Conservation (phyloP, 1,140 invertebrate genomes). For the Muscidifurax raptorellus region DNA sequence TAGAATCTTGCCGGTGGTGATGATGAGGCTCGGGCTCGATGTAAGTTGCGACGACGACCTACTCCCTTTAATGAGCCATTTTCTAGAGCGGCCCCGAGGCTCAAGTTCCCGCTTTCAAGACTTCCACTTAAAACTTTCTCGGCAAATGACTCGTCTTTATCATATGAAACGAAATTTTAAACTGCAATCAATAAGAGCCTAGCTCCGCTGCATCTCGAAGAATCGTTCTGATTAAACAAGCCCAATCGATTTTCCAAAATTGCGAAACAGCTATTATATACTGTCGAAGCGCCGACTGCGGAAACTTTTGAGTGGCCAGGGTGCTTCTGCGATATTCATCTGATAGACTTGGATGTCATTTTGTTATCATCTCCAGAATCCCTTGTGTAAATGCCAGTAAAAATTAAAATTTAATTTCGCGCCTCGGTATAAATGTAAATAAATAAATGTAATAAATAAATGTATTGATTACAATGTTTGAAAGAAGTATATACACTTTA, state of each 20-base stretch:
- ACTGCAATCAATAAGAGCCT: slow-evolving; percentile 21
- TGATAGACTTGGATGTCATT: too few relatives aligned
- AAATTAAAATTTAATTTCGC: too few relatives aligned
- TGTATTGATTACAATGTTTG: too few relatives aligned
- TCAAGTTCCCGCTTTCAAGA: slow-evolving; percentile 2
- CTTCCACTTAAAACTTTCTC: slow-evolving; percentile 4
- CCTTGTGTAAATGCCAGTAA: too few relatives aligned
- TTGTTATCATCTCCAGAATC: too few relatives aligned
- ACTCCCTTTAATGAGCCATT: slow-evolving; percentile 53
- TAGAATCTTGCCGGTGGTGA: not conserved
- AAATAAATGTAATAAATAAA: too few relatives aligned
- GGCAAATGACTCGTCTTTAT: slow-evolving; percentile 17
- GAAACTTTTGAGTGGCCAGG: not conserved
- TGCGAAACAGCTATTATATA: not conserved
- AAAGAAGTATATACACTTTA: too few relatives aligned
- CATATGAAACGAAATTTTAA: slow-evolving; percentile 21
- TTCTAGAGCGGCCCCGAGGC: slow-evolving; percentile 39
- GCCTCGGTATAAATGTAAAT: too few relatives aligned
- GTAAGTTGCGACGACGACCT: not conserved
- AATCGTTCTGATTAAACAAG: slow-evolving; percentile 15
- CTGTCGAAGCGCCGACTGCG: not conserved
- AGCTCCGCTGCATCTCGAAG: not conserved
- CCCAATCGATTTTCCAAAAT: not conserved
- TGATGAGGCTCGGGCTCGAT: not conserved
- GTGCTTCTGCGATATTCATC: not conserved